Evolutionary conservation across 1,140 invertebrate genomes (phyloP), one percentile per base, ranked within the genome.

Genomic region (Magallana angulata): DNA sequence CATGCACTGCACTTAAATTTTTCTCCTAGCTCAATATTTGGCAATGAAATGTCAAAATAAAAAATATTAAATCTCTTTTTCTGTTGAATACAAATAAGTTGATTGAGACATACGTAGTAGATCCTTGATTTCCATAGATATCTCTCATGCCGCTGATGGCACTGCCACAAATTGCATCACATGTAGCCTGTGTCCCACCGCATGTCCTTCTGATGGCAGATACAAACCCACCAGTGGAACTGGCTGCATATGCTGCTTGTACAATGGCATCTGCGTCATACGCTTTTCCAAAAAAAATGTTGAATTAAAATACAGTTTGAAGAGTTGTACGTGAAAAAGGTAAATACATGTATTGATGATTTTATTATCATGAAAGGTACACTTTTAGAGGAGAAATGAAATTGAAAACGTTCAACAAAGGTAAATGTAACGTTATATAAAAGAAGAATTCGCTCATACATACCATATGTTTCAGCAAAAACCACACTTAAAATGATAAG

Each of bases 101-200:
- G 7, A 64, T n/a, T n/a, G 16, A 1, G 11, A 71, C 7, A 30
- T 36, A 30, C 68, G 9, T 71, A 11, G 68, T 30, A 11, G 68
- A 71, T 71, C 68, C 64, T 24, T 71, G 68, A 30, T 71, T 30
- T 71, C 68, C 68, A 71, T 71, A 71, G 7, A 71, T 71, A 36
- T 18, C 24, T 30, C 24, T 18, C 68, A 71, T 71, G 36, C 68
- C 36, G 12, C 24, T 12, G 9, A 8, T 24, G 1, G 18, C 24
- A 11, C 36, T 30, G 24, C 7, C 36, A 71, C 68, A 71, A 36
- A 71, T 24, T 7, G 68, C 14, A 30, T 18, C 68, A 30, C 68
- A 71, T 36, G 68, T 71, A 36, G 36, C 36, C 68, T 71, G 24
- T 18, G 8, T 30, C 7, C 68, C 24, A 30, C 18, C 68, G 36